A percentile compares a stretch with the other conserved stretches of the same genome.
Evolutionary conservation across 2,888 invertebrate species (phyloP).

Genomic region (Aphodius granarius): DNA sequence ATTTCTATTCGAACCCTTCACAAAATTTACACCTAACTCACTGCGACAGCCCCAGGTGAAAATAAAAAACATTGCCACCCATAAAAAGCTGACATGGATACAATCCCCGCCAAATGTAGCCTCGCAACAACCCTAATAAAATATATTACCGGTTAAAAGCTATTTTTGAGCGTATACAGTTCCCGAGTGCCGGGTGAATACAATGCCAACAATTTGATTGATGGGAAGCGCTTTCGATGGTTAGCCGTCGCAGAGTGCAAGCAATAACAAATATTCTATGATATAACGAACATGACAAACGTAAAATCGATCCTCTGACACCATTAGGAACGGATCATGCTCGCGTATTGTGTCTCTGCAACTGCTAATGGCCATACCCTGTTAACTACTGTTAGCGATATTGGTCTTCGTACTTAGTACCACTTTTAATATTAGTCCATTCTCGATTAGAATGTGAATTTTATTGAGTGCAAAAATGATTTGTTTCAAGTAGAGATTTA

Average conservation of each 20-base stretch:
- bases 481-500: too few relatives aligned
- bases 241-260: neutral
- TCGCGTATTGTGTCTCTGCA: neutral
- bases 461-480: too few relatives aligned
- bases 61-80: neutral
- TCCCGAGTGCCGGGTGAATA: neutral
- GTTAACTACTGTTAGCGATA: too few relatives aligned
- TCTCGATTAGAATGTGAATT: too few relatives aligned
- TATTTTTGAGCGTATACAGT: neutral
- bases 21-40: too few relatives aligned
- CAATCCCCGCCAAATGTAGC: neutral
- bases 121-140: neutral
- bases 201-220: neutral
- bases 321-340: neutral
- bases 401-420: too few relatives aligned
- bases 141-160: neutral
- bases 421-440: too few relatives aligned
- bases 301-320: neutral
- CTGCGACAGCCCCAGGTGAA: too few relatives aligned
- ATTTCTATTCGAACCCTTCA: too few relatives aligned
- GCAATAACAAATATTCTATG: too few relatives aligned
- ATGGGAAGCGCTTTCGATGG: neutral
- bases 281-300: neutral
- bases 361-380: neutral
- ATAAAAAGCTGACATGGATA: neutral